A percentile compares a stretch with the other conserved stretches of the same genome.
These are phyloP conservation scores for Tragelaphus buxtoni DNA, from an alignment of 2,113 vertebrate species.

Conservation along the genomic window DNA sequence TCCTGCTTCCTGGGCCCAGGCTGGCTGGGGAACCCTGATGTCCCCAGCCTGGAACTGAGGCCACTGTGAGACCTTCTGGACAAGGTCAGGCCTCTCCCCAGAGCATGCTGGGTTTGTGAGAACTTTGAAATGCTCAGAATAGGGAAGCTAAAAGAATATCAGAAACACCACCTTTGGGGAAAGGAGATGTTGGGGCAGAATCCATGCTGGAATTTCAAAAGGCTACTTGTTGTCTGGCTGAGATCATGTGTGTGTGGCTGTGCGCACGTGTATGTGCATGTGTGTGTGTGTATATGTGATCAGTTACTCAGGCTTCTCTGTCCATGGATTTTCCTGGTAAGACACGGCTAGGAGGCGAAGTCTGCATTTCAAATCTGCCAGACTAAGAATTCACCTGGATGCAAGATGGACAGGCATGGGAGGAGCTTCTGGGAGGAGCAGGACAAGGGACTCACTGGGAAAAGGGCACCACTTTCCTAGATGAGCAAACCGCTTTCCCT, in stretches of 20 bases:
- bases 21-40: neutral
- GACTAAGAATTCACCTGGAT: neutral
- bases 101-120: neutral
- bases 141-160: neutral
- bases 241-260: neutral
- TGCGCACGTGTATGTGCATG: fast-evolving
- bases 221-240: neutral
- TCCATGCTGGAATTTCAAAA: neutral
- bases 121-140: neutral
- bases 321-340: neutral
- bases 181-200: neutral
- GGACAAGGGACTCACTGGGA: neutral
- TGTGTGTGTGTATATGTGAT: neutral
- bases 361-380: neutral
- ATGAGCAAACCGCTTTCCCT: neutral
- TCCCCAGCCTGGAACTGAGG: neutral
- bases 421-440: neutral
- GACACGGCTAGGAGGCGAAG: neutral
- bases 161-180: neutral
- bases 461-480: neutral
- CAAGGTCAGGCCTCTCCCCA: neutral
- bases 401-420: neutral
- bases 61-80: neutral
- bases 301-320: neutral
- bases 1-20: neutral